These are phyloP conservation scores for Pachyrhynchus sulphureomaculatus DNA, from an alignment of 1,140 invertebrate genomes.

Conservation along the genomic window DNA sequence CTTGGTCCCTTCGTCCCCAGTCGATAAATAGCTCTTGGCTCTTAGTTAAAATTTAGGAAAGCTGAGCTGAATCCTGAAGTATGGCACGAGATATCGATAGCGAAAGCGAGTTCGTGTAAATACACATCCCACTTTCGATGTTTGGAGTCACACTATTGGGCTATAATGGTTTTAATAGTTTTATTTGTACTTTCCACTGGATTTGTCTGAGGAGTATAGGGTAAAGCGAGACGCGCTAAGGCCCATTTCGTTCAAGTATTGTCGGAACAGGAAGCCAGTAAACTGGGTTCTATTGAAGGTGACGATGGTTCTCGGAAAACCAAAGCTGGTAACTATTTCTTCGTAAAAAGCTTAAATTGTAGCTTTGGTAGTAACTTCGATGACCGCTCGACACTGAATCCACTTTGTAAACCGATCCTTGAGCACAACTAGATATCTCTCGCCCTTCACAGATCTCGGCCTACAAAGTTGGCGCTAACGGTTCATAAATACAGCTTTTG, in stretches of 20 bases:
- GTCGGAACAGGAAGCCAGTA: neutral
- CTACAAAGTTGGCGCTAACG: too few species aligned
- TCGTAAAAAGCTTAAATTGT: conserved; percentile 38
- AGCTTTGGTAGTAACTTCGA: conserved; percentile 36
- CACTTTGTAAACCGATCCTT: too few species aligned
- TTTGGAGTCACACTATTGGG: conserved; percentile 42
- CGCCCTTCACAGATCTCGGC: too few species aligned
- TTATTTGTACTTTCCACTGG: conserved; percentile 50
- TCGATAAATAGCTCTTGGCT: too few species aligned
- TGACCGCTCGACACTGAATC: conserved; percentile 34
- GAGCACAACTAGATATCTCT: too few species aligned
- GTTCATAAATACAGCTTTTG: too few species aligned
- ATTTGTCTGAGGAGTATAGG: conserved; percentile 52
- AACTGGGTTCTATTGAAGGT: conserved; percentile 53
- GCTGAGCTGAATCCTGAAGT: too few species aligned
- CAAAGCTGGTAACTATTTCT: conserved; percentile 40
- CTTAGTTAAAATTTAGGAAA: too few species aligned
- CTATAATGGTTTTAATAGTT: conserved; percentile 47
- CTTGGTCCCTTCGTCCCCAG: too few species aligned
- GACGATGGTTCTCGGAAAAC: conserved; percentile 41
- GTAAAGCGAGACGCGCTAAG: conserved; percentile 39
- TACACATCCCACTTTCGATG: too few species aligned
- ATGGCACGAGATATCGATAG: too few species aligned
- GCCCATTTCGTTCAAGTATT: neutral
- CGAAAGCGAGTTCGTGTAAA: too few species aligned